These are phyloP conservation scores for Patella caerulea DNA, from an alignment of 2,888 invertebrate genomes.

Conservation along the genomic window DNA sequence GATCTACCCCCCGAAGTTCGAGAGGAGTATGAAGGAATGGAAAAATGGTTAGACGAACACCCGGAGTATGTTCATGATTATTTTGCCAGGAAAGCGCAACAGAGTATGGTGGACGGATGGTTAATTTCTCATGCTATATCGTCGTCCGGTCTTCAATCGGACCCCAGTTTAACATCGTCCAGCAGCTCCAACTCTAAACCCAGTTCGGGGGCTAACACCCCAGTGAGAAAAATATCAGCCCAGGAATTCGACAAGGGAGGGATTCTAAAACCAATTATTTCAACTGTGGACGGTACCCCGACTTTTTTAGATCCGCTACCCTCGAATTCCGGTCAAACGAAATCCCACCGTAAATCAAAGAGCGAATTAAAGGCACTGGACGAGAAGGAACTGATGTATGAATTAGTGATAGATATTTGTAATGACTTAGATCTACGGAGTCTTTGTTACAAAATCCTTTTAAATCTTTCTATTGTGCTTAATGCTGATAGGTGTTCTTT, in stretches of 20 bases:
- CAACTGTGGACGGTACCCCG: slow-evolving; percentile 89
- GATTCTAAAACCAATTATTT: slow-evolving; percentile 90
- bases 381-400: slow-evolving; percentile 70
- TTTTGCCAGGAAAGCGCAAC: slow-evolving; percentile 90
- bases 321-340: slow-evolving; percentile 52
- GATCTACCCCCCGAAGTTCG: slow-evolving; percentile 36
- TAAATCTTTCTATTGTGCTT: slow-evolving; percentile 68
- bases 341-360: slow-evolving; percentile 73
- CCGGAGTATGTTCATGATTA: slow-evolving; percentile 96
- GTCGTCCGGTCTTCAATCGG: slow-evolving; percentile 53
- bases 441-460: slow-evolving; percentile 70
- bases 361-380: slow-evolving; percentile 75
- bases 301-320: slow-evolving; percentile 81
- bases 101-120: slow-evolving; percentile 94
- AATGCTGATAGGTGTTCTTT: slow-evolving; percentile 70
- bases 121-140: slow-evolving; percentile 75
- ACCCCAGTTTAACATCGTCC: slow-evolving; percentile 51
- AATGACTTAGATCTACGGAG: slow-evolving; percentile 70
- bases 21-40: slow-evolving; percentile 76
- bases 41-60: slow-evolving; percentile 97
- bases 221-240: slow-evolving; percentile 92
- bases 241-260: slow-evolving; percentile 96
- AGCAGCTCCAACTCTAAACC: slow-evolving; percentile 62
- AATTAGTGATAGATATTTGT: slow-evolving; percentile 70
- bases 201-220: slow-evolving; percentile 89